phyloP scores from a whole-genome alignment of 2,797 vertebrate species.

The Hyperoplus lanceolatus region DNA sequence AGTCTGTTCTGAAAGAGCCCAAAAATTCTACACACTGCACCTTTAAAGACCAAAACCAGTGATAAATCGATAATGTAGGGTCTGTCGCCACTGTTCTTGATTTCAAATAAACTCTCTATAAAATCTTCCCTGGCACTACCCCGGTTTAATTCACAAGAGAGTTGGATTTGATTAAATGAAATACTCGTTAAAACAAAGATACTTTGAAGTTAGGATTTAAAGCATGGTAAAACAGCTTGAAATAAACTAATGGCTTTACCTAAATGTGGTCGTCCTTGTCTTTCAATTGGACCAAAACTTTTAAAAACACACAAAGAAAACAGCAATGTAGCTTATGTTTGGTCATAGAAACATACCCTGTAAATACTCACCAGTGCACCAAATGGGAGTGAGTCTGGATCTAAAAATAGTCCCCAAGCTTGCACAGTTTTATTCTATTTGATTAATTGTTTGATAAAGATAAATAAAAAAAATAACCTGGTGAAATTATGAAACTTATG shows the following conservation, averaged over 20 bases:
- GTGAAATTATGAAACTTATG: not conserved
- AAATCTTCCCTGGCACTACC: not conserved
- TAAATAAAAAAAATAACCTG: not conserved
- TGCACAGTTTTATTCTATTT: not conserved
- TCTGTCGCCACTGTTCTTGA: not conserved
- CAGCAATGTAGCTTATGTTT: not conserved
- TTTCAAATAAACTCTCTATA: slow-evolving; percentile 11
- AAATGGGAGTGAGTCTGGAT: not conserved
- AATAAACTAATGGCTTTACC: not conserved
- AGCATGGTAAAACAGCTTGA: not conserved
- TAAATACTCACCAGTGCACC: not conserved
- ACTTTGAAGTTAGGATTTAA: not conserved
- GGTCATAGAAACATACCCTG: not conserved
- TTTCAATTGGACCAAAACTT: not conserved
- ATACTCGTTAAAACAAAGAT: not conserved
- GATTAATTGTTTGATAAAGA: not conserved
- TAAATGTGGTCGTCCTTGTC: not conserved
- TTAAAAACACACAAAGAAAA: not conserved
- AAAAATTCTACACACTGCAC: too few relatives aligned
- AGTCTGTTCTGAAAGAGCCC: too few relatives aligned
- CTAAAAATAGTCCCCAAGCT: not conserved
- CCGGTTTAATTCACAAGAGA: slow-evolving; percentile 7
- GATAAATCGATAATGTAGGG: not conserved
- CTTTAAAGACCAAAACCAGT: not conserved
- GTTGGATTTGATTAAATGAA: slow-evolving; percentile 25